Percentiles rank a stretch among this genome's conserved stretches.
phyloP scores from a whole-genome alignment of 2,113 vertebrate species.

The Platysteira castanea region DNA sequence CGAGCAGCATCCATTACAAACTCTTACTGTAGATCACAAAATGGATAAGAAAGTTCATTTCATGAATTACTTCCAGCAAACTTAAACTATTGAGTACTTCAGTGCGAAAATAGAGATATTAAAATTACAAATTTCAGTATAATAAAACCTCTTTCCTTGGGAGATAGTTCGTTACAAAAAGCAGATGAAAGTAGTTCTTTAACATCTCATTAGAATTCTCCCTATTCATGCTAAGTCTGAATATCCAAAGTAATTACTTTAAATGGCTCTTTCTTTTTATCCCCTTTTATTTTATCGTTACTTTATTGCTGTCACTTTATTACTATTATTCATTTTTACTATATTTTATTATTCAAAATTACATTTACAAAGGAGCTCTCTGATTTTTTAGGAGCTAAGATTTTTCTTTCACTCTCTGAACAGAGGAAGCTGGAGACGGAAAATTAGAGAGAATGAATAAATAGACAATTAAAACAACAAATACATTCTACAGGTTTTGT shows the following conservation, averaged over 20 bases:
- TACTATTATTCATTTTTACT: neutral
- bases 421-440: neutral
- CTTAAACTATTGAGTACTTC: neutral
- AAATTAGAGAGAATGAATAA: slow-evolving; percentile 1
- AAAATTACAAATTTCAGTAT: neutral
- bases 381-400: neutral
- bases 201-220: slow-evolving; percentile 26
- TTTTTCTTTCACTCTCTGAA: neutral
- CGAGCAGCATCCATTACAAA: neutral
- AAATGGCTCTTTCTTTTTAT: slow-evolving; percentile 1
- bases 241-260: slow-evolving; percentile 17
- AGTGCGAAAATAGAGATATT: neutral
- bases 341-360: neutral
- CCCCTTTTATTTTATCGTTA: neutral
- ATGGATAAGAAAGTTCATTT: neutral
- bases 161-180: slow-evolving; percentile 10
- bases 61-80: neutral
- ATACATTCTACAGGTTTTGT: slow-evolving; percentile 20
- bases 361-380: neutral
- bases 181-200: neutral
- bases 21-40: neutral
- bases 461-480: slow-evolving; percentile 14
- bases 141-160: neutral
- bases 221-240: neutral
- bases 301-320: neutral